Evolutionary conservation across 2,797 vertebrate genomes (phyloP), one percentile per base, ranked within the genome.

Genomic region (Rhinella marina): DNA sequence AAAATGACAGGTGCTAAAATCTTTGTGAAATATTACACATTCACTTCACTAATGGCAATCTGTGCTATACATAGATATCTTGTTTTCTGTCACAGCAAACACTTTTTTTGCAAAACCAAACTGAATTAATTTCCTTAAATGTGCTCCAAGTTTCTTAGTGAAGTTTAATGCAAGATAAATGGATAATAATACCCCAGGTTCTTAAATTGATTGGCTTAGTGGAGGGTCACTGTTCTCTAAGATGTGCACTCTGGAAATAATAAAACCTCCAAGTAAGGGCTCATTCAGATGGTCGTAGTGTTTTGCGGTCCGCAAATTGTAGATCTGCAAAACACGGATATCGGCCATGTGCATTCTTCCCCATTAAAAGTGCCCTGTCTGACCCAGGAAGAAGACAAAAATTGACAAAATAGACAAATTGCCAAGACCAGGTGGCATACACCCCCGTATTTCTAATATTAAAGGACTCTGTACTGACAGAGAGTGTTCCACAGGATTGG

Each of bases 21-120:
- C 54, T 72, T 54, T 83, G 66, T 83, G 81, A 83, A 83, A 72
- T 83, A 70, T 83, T 83, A 72, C 81, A 83, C 81, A 11, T 83
- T 56, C 41, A 19, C 66, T 56, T 54, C 57, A 72, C 66, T 32
- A 57, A 81, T 79, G 64, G 62, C 59, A 77, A 72, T 56, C 66
- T 81, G 66, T 12, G 68, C 77, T 77, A 86, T 59, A 56, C 61
- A 81, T 54, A 81, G 32, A 86, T 80, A 54, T 48, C 29, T 86
- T 83, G 59, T 83, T 83, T 62, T 83, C 48, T 72, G 52, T 72
- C 50, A 56, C 52, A 52, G 54, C 81, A 83, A 32, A 83, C 64
- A 82, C 48, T 29, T 82, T 81, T 41, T 41, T 66, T 21, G 48
- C 17, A 82, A 68, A 52, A 72, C 50, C 50, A 83, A 83, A 57